Conservation (phyloP, 2,797 vertebrate genomes). For the Steatocranus sp. region DNA sequence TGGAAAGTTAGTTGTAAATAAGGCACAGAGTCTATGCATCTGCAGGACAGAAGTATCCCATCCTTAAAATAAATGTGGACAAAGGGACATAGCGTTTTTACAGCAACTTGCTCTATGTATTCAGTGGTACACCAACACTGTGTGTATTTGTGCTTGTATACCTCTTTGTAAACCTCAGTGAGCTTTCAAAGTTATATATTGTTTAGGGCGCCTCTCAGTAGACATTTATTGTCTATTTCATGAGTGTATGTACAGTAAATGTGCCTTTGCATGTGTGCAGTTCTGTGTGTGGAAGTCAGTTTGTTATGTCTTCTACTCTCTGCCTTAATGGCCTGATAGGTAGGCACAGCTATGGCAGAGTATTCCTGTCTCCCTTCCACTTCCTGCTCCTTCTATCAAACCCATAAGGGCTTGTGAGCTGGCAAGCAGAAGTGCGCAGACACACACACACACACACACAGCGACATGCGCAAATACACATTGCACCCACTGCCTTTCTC, state of each 20-base stretch:
- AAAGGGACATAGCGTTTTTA: neutral
- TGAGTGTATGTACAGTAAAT: neutral
- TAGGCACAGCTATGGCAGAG: constrained; percentile 22
- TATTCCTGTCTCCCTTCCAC: constrained; percentile 54
- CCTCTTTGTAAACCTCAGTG: neutral
- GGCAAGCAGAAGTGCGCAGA: constrained; percentile 19
- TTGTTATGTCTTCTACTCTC: neutral
- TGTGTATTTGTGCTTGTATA: neutral
- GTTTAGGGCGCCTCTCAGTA: constrained; percentile 9
- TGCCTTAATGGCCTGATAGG: constrained; percentile 42
- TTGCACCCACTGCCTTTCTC: constrained; percentile 36
- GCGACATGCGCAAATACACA: constrained; percentile 17
- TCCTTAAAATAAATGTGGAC: neutral
- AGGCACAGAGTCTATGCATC: neutral
- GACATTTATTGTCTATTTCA: constrained; percentile 1
- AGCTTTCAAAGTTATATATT: constrained; percentile 6
- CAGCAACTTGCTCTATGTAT: constrained; percentile 4
- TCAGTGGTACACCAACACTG: neutral
- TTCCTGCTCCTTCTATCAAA: constrained; percentile 48
- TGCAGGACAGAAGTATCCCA: neutral
- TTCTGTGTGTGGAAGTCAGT: constrained; percentile 5
- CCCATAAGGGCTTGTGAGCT: constrained; percentile 28
- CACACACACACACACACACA: constrained; percentile 15
- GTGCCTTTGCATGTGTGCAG: neutral
- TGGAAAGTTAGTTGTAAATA: neutral